These are phyloP conservation scores for Sabatieria punctata DNA, from an alignment of 2,888 invertebrate species.

Conservation along the genomic window DNA sequence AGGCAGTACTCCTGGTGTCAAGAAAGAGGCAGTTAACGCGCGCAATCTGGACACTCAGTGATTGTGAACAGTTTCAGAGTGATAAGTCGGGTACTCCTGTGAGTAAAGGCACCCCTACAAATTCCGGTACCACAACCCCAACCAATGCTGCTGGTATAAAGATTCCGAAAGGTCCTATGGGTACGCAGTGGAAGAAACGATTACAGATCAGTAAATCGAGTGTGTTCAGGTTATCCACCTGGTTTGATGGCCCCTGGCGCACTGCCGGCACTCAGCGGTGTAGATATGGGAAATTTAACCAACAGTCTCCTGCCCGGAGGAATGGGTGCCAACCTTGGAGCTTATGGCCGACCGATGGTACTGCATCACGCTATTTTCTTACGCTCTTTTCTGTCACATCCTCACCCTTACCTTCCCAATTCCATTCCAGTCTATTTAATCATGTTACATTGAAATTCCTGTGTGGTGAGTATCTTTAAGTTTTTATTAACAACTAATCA, in stretches of 20 bases:
- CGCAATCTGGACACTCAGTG: too few relatives aligned
- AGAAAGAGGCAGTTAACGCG: constrained; percentile 26
- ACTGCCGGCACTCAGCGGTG: not conserved
- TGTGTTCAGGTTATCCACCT: not conserved
- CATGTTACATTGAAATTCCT: too few relatives aligned
- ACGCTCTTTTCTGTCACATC: too few relatives aligned
- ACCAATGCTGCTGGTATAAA: constrained; percentile 37
- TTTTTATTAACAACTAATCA: too few relatives aligned
- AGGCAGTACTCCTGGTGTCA: constrained; percentile 14
- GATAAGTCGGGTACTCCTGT: constrained; percentile 79
- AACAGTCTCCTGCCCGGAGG: not conserved
- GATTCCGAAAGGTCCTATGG: constrained; percentile 40
- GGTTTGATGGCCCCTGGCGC: not conserved
- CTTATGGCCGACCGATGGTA: too few relatives aligned
- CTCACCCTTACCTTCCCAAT: too few relatives aligned
- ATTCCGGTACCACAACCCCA: constrained; percentile 30
- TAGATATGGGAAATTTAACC: not conserved
- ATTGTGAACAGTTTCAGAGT: constrained; percentile 37
- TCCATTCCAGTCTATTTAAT: too few relatives aligned
- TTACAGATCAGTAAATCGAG: not conserved
- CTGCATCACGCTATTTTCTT: too few relatives aligned
- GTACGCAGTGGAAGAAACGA: too few relatives aligned
- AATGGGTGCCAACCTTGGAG: not conserved
- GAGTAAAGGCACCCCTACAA: constrained; percentile 70
- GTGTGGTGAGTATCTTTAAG: too few relatives aligned